These are phyloP conservation scores for Melanerpes formicivorus DNA, from an alignment of 2,113 vertebrate species.

Conservation along the genomic window DNA sequence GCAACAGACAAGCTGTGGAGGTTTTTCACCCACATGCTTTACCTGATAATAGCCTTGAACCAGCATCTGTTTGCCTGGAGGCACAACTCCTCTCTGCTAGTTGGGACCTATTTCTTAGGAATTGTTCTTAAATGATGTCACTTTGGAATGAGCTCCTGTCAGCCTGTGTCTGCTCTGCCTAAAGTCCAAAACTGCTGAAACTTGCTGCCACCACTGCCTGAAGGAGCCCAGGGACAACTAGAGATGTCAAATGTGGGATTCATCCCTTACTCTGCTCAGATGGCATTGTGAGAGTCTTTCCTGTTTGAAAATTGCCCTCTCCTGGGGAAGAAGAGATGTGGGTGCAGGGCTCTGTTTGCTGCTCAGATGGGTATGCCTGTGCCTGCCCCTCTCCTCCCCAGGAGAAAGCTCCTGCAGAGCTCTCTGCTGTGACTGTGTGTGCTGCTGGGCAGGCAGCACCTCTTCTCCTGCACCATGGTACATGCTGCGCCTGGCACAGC, in stretches of 20 bases:
- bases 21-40: conserved; percentile 30
- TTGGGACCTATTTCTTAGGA: conserved; percentile 55
- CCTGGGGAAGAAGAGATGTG: rapidly evolving
- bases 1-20: conserved; percentile 41
- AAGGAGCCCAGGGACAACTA: neutral
- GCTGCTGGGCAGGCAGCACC: neutral
- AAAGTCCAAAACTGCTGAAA: neutral
- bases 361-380: rapidly evolving
- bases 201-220: rapidly evolving
- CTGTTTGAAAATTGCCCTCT: neutral
- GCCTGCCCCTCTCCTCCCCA: neutral
- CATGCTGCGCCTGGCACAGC: neutral
- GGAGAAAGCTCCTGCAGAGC: neutral
- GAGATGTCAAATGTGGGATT: neutral
- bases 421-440: neutral
- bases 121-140: conserved; percentile 61
- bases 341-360: neutral
- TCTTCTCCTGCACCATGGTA: neutral
- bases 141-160: conserved; percentile 4
- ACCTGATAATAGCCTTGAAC: conserved; percentile 48
- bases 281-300: neutral
- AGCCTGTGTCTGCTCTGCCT: neutral
- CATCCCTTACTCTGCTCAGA: neutral
- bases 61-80: conserved; percentile 66
- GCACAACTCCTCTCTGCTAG: conserved; percentile 25